A percentile compares a stretch with the other conserved stretches of the same genome.
phyloP scores from a whole-genome alignment of 2,797 vertebrate genomes.

The Neoniphon sammara region DNA sequence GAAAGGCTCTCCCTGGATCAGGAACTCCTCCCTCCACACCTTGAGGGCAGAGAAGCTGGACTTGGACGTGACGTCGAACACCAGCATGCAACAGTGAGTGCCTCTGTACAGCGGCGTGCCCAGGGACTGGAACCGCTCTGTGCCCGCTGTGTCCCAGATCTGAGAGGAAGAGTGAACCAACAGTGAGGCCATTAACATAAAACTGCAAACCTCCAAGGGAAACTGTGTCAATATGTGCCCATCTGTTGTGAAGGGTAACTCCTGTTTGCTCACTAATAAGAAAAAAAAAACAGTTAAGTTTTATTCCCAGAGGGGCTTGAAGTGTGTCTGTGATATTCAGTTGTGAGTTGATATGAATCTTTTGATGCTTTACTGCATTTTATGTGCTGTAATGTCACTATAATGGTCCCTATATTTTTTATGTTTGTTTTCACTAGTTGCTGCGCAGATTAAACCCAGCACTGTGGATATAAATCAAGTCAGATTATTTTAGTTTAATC shows the following conservation, averaged over 20 bases:
- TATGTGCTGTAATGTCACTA: no score
- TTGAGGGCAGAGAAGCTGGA: conserved; percentile 75
- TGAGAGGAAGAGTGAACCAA: conserved; percentile 23
- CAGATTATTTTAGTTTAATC: background rate
- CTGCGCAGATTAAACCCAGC: background rate
- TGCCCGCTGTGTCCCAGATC: conserved; percentile 83
- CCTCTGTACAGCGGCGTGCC: conserved; percentile 75
- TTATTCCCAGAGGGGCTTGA: no score
- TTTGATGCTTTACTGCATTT: no score
- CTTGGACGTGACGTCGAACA: conserved; percentile 79
- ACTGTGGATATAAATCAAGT: background rate
- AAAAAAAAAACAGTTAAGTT: no score
- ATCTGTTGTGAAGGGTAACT: no score
- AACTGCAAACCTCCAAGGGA: no score
- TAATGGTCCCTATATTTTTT: no score
- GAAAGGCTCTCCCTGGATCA: conserved; percentile 71
- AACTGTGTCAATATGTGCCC: no score
- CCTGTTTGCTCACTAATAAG: no score
- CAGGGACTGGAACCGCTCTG: conserved; percentile 81
- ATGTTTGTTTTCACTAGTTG: background rate
- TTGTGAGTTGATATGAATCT: no score
- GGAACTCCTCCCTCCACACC: conserved; percentile 78
- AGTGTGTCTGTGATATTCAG: no score
- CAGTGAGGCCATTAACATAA: background rate
- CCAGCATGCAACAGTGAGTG: conserved; percentile 80